Percentiles rank a stretch among this genome's conserved stretches.
Evolutionary conservation across 2,888 invertebrate species (phyloP).

Genomic region (Tenthredo scrophulariae): DNA sequence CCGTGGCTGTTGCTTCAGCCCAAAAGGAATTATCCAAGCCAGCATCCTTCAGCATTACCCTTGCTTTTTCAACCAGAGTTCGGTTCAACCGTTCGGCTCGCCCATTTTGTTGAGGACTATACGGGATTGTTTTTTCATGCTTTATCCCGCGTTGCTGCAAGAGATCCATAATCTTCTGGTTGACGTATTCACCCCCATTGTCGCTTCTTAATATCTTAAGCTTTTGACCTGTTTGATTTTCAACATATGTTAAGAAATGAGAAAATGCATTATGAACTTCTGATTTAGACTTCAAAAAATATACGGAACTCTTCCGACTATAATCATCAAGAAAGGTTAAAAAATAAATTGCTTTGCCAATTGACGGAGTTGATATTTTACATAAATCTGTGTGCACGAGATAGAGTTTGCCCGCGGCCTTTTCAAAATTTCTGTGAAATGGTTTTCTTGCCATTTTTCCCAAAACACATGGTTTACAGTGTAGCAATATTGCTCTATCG

Average conservation of each 20-base stretch:
- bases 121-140: constrained; percentile 56
- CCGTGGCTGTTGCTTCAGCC: constrained; percentile 68
- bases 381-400: constrained; percentile 72
- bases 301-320: constrained; percentile 60
- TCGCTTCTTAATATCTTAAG: constrained; percentile 61
- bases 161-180: constrained; percentile 61
- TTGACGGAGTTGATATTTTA: constrained; percentile 70
- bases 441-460: constrained; percentile 55
- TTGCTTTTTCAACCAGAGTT: constrained; percentile 55
- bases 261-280: constrained; percentile 60
- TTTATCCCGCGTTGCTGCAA: constrained; percentile 58
- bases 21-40: constrained; percentile 63
- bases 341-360: constrained; percentile 71
- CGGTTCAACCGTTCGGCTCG: constrained; percentile 54
- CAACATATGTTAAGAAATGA: constrained; percentile 57
- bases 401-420: constrained; percentile 63
- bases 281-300: constrained; percentile 61
- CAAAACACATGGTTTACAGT: constrained; percentile 60
- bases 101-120: constrained; percentile 58
- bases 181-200: constrained; percentile 53
- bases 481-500: background rate
- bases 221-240: constrained; percentile 56
- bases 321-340: constrained; percentile 73
- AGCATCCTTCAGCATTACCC: constrained; percentile 64
- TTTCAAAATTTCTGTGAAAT: constrained; percentile 58